These are phyloP conservation scores for Euspilapteryx auroguttella DNA, from an alignment of 2,888 invertebrate genomes.

Conservation along the genomic window DNA sequence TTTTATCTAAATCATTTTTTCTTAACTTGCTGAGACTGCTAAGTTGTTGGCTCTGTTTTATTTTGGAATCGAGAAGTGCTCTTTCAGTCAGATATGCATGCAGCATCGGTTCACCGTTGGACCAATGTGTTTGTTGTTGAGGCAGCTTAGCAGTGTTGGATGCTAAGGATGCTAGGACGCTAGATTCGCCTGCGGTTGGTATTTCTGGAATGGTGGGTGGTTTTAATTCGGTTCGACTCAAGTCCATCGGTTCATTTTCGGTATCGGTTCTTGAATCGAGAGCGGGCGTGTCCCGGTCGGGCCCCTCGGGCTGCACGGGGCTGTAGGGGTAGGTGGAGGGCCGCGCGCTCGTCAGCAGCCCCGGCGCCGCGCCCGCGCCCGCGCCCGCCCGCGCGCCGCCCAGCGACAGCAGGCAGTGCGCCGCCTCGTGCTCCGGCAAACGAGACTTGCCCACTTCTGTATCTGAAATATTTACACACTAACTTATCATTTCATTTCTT, in stretches of 20 bases:
- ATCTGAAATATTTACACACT: constrained; percentile 54
- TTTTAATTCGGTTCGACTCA: constrained; percentile 44
- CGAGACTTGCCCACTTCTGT: constrained; percentile 69
- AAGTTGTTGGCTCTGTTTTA: constrained; percentile 67
- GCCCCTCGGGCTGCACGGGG: constrained; percentile 13
- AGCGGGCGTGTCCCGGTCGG: constrained; percentile 8
- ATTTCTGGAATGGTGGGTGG: constrained; percentile 46
- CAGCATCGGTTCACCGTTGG: constrained; percentile 66
- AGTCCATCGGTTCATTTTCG: constrained; percentile 59
- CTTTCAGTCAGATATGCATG: constrained; percentile 75
- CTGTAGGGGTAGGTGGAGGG: constrained; percentile 72
- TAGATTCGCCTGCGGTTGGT: constrained; percentile 64
- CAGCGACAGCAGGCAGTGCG: constrained; percentile 77
- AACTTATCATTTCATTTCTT: too few relatives aligned
- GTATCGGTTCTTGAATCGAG: constrained; percentile 28
- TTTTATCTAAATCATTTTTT: constrained; percentile 15
- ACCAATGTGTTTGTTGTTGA: constrained; percentile 56
- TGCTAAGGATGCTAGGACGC: constrained; percentile 64
- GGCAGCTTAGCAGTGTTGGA: constrained; percentile 66
- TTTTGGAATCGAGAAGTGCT: constrained; percentile 69
- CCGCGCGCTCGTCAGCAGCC: constrained; percentile 61
- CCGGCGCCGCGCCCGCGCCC: constrained; percentile 48
- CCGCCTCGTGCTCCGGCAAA: constrained; percentile 84
- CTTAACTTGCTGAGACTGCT: constrained; percentile 7
- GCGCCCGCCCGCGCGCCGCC: constrained; percentile 62